These are phyloP conservation scores for Melanophora roralis DNA, from an alignment of 2,888 invertebrate genomes.

Conservation along the genomic window DNA sequence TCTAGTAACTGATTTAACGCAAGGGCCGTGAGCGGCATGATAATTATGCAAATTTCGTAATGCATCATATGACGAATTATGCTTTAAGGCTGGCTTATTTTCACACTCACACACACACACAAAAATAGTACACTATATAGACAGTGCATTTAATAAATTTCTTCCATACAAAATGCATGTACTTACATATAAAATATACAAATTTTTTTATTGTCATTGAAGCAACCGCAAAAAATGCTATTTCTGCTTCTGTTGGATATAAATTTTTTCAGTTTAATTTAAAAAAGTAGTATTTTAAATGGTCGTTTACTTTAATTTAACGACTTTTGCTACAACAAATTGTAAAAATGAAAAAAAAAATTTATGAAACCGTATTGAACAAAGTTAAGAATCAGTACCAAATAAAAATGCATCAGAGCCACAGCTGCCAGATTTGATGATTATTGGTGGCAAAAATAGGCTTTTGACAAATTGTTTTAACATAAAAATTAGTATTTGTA, in stretches of 20 bases:
- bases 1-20: slow-evolving; percentile 74
- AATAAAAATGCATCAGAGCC: no score
- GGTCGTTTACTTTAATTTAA: neutral
- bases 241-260: neutral
- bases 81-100: neutral
- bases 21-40: slow-evolving; percentile 69
- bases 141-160: neutral
- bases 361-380: slow-evolving; percentile 31
- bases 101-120: neutral
- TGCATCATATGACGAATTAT: slow-evolving; percentile 50
- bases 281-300: slow-evolving; percentile 8
- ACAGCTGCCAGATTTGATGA: no score
- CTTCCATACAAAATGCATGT: neutral
- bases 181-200: slow-evolving; percentile 45
- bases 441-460: no score
- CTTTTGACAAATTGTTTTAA: no score
- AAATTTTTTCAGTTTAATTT: slow-evolving; percentile 19
- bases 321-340: neutral
- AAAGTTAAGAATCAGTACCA: no score
- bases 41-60: slow-evolving; percentile 73
- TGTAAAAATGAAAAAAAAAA: neutral
- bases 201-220: slow-evolving; percentile 14
- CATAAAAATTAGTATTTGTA: no score
- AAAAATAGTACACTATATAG: neutral
- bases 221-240: neutral